Base-by-base conservation (phyloP, 2,113 vertebrate species). In the Solenodon paradoxus region DNA sequence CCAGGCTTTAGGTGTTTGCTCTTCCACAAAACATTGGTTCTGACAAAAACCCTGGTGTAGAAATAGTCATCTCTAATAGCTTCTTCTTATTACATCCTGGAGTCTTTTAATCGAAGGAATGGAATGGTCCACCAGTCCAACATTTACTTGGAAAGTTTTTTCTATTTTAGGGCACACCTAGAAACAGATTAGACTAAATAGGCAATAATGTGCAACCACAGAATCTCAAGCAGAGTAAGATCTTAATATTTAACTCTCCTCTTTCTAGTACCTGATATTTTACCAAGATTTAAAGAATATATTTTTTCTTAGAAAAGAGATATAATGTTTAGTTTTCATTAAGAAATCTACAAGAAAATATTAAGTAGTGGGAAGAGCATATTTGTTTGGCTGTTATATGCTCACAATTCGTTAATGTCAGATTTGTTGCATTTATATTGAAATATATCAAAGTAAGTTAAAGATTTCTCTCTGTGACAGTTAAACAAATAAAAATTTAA, bases 61-160 rank as follows among this genome's bases (percentile, higher is more conserved):
- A 96, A 93, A 93, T 64, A 89, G 59, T 72, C 17, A n/a, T 96
- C 69, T 51, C 45, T 47, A 75, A 74, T 57, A 88, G 51, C 49
- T 55, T 75, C n/a, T 96, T 68, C 69, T 90, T 77, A 94, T 75
- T 90, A 94, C 5, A 75, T 3, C 9, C 22, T 35, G 4, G 24
- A 90, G 26, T 83, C 16, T 92, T 53, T 83, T 90, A 87, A 94
- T 81, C 0, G 3, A 94, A 96, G 24, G 42, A 9, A 59, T 77
- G 42, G 7, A 17, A 72, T 92, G 45, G 75, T 92, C 42, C 64
- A 79, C 20, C 47, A 88, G 51, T 94, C 75, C 16, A 13, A 86
- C 45, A 87, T 87, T 90, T 92, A 80, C 77, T 77, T 30, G n/a
- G 30, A 61, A 89, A 61, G 53, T 15, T 79, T 59, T 92, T 94